These are phyloP conservation scores for Chymomyza fuscimana DNA, from an alignment of 2,888 invertebrate genomes.

Conservation along the genomic window DNA sequence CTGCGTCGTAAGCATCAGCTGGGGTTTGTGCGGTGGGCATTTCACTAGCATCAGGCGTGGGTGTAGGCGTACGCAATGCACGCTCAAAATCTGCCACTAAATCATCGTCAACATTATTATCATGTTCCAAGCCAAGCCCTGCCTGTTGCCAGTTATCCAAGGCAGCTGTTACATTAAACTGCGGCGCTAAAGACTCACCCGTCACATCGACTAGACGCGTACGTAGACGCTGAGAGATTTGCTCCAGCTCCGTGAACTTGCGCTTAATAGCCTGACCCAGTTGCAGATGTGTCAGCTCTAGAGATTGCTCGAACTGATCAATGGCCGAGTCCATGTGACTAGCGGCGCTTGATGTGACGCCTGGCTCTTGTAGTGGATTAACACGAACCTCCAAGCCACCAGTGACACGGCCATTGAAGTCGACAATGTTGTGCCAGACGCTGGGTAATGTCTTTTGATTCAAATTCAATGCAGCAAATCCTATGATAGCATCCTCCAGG, in stretches of 20 bases:
- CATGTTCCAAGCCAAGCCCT: constrained; percentile 57
- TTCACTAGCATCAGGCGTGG: constrained; percentile 21
- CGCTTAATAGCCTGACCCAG: constrained; percentile 81
- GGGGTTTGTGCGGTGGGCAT: constrained; percentile 50
- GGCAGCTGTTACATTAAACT: constrained; percentile 76
- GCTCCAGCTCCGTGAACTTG: constrained; percentile 84
- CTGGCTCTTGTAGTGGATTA: constrained; percentile 78
- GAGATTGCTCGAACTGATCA: constrained; percentile 70
- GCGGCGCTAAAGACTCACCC: constrained; percentile 81
- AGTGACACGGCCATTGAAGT: constrained; percentile 82
- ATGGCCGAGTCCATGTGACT: constrained; percentile 62
- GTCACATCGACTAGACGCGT: constrained; percentile 83
- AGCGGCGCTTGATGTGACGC: constrained; percentile 11
- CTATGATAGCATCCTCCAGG: constrained; percentile 82
- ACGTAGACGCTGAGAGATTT: constrained; percentile 83
- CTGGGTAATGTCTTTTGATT: constrained; percentile 81
- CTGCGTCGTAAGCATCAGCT: constrained; percentile 23
- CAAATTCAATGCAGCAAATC: constrained; percentile 83
- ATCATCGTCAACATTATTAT: constrained; percentile 76
- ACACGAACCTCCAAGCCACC: constrained; percentile 84
- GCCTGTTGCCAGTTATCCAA: constrained; percentile 65
- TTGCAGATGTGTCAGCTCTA: constrained; percentile 74
- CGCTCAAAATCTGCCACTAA: constrained; percentile 81
- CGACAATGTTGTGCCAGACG: constrained; percentile 85
- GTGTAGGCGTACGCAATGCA: constrained; percentile 81